Evolutionary conservation across 2,113 vertebrate genomes (phyloP), one percentile per base, ranked within the genome.

Genomic region (Octodon degus): DNA sequence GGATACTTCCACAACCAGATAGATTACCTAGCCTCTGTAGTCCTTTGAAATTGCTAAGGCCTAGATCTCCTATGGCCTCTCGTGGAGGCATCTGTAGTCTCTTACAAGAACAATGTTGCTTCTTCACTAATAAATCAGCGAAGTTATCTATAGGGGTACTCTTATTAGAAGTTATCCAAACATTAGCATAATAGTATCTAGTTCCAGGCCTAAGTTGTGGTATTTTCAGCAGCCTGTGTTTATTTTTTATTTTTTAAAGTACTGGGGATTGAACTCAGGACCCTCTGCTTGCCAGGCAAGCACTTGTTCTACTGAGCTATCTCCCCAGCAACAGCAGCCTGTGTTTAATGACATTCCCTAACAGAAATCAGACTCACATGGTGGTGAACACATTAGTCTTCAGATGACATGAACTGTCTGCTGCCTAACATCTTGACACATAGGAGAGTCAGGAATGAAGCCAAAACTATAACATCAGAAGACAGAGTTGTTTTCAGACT

Each of bases 111-210:
- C 14, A 55, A 55, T 16, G 53, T 55, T 55, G 53, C 53, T 55
- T 55, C 53, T 55, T 55, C 14, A 14, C 53, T 55, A 55, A 55
- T 55, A 55, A 13, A 55, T 55, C 53, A 55, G 53, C 7, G 83
- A 47, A 96, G 96, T 34, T 14, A 86, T 68, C 32, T 63, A 92
- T 30, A 87, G 37, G 0, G 77, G 24, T 93, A 85, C 30, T 89
- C 94, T 96, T 93, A 95, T 53, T 91, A 95, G 93, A 95, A 86
- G 87, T 94, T 70, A 97, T 13, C 25, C 65, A 8, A 86, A 63
- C 22, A 92, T 85, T 89, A 94, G 60, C 95, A 86, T 10, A 37
- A 58, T 43, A 91, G 84, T 34, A 27, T 37, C 83, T 86, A 93
- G 43, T 60, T 83, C 68, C 40, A 88, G 85, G 72, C 94, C 90